These are phyloP conservation scores for Cantharis flavilabris DNA, from an alignment of 2,888 invertebrate genomes.

Conservation along the genomic window DNA sequence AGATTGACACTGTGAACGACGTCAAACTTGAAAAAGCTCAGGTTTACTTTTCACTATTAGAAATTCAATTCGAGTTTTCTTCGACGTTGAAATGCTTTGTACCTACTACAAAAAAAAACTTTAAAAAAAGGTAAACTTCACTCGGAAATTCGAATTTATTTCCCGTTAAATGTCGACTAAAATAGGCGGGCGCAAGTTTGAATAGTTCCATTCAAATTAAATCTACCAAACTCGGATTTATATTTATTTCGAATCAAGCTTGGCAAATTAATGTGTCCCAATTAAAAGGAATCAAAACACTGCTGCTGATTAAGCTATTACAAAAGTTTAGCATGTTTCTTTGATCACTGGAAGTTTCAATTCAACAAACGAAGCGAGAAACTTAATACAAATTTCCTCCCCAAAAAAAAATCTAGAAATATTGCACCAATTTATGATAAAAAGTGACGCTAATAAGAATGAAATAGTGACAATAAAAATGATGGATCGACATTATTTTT, in stretches of 20 bases:
- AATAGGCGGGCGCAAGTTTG: background rate
- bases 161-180: conserved; percentile 11
- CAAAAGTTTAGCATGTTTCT: background rate
- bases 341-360: background rate
- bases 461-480: conserved; percentile 3
- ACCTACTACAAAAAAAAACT: background rate
- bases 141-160: conserved; percentile 18
- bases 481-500: conserved; percentile 8
- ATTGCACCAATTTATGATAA: background rate
- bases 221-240: background rate
- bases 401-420: background rate
- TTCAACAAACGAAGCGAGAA: background rate
- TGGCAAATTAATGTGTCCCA: background rate
- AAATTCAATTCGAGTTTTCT: conserved; percentile 25
- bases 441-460: background rate
- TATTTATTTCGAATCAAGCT: background rate
- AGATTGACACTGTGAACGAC: conserved; percentile 32
- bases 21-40: conserved; percentile 15
- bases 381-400: background rate
- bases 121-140: background rate
- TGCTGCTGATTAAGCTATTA: background rate
- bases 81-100: background rate
- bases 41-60: conserved; percentile 28
- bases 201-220: background rate
- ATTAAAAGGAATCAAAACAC: background rate